Percentiles rank a stretch among this genome's conserved stretches.
Conservation (phyloP, 2,797 vertebrate genomes). For the Hydrolagus colliei region DNA sequence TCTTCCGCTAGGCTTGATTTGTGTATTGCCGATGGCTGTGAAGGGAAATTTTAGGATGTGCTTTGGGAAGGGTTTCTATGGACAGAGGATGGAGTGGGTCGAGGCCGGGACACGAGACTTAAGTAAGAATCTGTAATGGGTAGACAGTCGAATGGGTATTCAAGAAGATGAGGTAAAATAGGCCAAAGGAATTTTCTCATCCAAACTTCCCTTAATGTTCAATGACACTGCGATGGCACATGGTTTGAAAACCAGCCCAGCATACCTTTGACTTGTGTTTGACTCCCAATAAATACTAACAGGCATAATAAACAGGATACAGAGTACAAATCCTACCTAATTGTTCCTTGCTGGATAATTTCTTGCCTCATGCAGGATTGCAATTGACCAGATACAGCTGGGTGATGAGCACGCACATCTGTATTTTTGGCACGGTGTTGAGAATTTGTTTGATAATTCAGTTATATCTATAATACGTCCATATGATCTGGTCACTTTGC, state of each 20-base stretch:
- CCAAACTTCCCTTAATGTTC: neutral
- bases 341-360: neutral
- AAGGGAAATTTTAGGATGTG: neutral
- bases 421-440: slow-evolving; percentile 32
- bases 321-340: neutral
- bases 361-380: neutral
- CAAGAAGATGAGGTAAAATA: too few relatives aligned
- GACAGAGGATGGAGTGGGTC: too few relatives aligned
- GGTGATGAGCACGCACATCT: slow-evolving; percentile 43
- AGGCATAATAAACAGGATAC: neutral
- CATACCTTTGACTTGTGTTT: neutral
- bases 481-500: too few relatives aligned
- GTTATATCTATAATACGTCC: too few relatives aligned
- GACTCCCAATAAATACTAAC: neutral
- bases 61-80: neutral
- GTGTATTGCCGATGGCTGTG: too few relatives aligned
- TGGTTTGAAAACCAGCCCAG: neutral
- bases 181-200: too few relatives aligned
- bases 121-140: neutral
- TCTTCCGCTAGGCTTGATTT: too few relatives aligned
- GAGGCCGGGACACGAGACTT: neutral
- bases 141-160: neutral
- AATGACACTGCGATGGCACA: neutral
- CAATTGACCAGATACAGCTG: slow-evolving; percentile 37
- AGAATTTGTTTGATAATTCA: too few relatives aligned